Base-by-base conservation (phyloP, 2,797 vertebrate genomes). In the Microctenopoma lineatum region DNA sequence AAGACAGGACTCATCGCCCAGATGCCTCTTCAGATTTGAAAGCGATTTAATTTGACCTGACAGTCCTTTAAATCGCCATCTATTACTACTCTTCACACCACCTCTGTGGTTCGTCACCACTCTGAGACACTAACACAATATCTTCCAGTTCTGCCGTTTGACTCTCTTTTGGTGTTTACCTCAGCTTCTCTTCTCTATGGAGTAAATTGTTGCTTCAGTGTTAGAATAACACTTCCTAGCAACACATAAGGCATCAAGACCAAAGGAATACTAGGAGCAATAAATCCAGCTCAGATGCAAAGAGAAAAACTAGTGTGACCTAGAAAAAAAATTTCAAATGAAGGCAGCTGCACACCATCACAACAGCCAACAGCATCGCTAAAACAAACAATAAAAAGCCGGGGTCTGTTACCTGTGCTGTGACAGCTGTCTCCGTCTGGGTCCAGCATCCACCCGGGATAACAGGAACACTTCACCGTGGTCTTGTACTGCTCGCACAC, bases 401-500 rank as follows among this genome's bases (percentile, higher is more conserved):
- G 2, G 15, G 13, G 5, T 44, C 14, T 21, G 90, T 56, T 93
- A 99, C 98, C 96, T 50, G 94, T 92, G 84, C 96, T 99, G 84
- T 95, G 80, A 73, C 98, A 99, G 80, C 85, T 97, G 90, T 98
- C 96, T 60, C 96, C 98, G 26, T 99, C 97, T 8, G 89, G 84
- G 69, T 94, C 95, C 13, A 99, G 94, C 27, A 85, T 94, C 98
- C 98, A 99, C 48, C 98, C 98, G 4, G 96, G 95, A 0, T 99
- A 99, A 84, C 98, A 99, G 0, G 97, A 98, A 66, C 98, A 99
- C 83, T 98, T 99, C 77, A 99, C 96, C 0, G 90, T 94, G 79
- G 95, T 96, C 89, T 99, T 99, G 80, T 96, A 95, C 84, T 99
- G 98, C 77, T 99, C 97, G 73, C 98, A 99, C 76, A 96, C 94